Evolutionary conservation across 2,113 vertebrate genomes (phyloP), one percentile per base, ranked within the genome.

Genomic region (Pomatostomus ruficeps): DNA sequence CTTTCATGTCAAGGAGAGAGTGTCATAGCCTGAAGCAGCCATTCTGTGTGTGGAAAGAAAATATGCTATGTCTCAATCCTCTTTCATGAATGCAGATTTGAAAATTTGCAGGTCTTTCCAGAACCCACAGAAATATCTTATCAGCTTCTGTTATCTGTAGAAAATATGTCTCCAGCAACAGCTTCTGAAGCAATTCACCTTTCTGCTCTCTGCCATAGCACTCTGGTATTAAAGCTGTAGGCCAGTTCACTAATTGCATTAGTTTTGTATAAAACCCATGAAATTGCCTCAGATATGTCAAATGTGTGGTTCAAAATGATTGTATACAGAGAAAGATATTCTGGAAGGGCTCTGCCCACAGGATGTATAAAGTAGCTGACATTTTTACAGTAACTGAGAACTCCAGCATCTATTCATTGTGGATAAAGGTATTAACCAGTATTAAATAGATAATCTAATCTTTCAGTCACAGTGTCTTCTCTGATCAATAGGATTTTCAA

Each of bases 371-470:
- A 68, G 26, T 55, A 72, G 35, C 31, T 76, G 72, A 63, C 23
- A 51, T 86, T 89, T 92, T 91, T 85, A 67, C 43, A 63, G 79
- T 72, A 59, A 67, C 72, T 65, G 58, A 88, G 73, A 72, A 38
- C 76, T 63, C 83, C 46, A 83, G 15, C 20, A 90, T 24, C 21
- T 83, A 35, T 93, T 94, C 46, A 76, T 13, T 63, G 9, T 12
- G 19, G 36, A 74, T 71, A 91, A 95, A 81, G 40, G 33, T 79
- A 81, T 85, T 88, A 88, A 95, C 89, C 6, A 6, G 18, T 75
- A 58, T 81, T 87, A 87, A 82, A 66, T 7, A 89, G 51, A 63
- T 89, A 91, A 95, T 92, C 76, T 76, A 63, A 92, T 92, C 59
- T 91, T 88, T 77, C 61, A 72, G 25, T 71, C n/a, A 54, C 31